Percentiles rank a stretch among this genome's conserved stretches.
phyloP scores from a whole-genome alignment of 2,113 vertebrate species.

The Boulengeromyrus knoepffleri region DNA sequence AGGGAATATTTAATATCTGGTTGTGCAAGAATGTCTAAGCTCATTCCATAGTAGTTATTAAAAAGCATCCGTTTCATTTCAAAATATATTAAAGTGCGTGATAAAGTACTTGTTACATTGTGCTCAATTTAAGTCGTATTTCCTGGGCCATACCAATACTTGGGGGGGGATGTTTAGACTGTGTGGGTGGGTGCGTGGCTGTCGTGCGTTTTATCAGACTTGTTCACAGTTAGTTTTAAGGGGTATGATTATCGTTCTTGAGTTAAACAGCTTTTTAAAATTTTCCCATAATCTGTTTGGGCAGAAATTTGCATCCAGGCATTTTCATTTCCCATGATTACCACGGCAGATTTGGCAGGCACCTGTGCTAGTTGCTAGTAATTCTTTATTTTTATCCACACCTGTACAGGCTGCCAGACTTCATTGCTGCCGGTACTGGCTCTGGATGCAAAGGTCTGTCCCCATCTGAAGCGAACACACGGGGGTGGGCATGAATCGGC shows the following conservation, averaged over 20 bases:
- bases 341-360: not conserved
- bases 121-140: not conserved
- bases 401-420: not conserved
- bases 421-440: not conserved
- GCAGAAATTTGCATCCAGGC: not conserved
- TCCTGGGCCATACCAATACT: not conserved
- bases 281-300: not conserved
- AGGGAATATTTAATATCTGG: not conserved
- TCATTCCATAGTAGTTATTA: not conserved
- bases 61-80: not conserved
- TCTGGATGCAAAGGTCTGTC: not conserved
- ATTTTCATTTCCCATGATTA: not conserved
- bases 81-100: not conserved
- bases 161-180: not conserved
- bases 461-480: not conserved
- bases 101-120: not conserved
- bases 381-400: not conserved
- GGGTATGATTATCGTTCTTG: not conserved
- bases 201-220: not conserved
- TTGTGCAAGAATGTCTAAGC: not conserved
- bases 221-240: not conserved
- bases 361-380: not conserved
- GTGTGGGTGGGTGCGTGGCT: not conserved
- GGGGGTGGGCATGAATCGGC: not conserved
- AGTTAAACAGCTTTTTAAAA: not conserved